Conservation (phyloP, 2,888 invertebrate genomes). For the Sympetrum striolatum region DNA sequence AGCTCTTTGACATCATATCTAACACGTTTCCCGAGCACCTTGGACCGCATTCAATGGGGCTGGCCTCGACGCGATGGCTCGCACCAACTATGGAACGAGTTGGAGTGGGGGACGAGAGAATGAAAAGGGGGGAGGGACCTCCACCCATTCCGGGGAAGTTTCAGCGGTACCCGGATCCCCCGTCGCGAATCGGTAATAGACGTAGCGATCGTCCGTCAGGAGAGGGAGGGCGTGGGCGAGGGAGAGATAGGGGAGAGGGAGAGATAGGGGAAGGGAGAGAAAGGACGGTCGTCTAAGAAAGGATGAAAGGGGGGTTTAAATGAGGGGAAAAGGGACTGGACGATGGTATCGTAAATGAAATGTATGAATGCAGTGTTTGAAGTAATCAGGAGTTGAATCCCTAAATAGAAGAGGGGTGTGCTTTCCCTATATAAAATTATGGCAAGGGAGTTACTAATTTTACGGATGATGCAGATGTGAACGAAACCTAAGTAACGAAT, state of each 20-base stretch:
- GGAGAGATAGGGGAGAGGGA: not conserved
- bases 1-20: constrained; percentile 20
- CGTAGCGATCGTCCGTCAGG: not conserved
- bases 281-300: not conserved
- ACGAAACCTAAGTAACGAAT: no score
- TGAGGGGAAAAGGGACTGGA: not conserved
- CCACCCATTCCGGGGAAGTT: not conserved
- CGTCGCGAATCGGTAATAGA: constrained; percentile 42
- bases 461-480: no score
- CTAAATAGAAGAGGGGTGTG: no score
- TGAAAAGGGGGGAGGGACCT: not conserved
- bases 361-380: not conserved
- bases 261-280: not conserved
- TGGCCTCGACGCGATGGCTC: not conserved
- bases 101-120: not conserved
- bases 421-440: no score
- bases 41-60: not conserved
- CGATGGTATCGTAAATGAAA: not conserved
- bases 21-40: not conserved
- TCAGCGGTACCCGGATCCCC: constrained; percentile 22
- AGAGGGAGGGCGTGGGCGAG: not conserved
- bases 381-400: not conserved
- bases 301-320: not conserved
- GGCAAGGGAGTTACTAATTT: no score
- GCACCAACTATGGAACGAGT: not conserved